Conservation (phyloP, 2,113 vertebrate genomes). For the Laticauda laticaudata region DNA sequence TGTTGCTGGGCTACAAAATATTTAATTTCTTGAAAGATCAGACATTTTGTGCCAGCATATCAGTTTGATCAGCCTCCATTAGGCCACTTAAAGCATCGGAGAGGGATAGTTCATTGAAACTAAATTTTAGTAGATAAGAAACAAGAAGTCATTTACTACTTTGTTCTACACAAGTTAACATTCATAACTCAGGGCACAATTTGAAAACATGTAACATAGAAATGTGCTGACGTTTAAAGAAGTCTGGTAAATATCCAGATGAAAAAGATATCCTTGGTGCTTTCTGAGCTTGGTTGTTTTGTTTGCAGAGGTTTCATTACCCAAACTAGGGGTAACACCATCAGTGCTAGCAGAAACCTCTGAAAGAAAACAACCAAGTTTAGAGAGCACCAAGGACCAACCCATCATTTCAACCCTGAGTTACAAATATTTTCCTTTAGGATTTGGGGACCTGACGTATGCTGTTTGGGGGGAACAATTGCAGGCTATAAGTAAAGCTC, state of each 20-base stretch:
- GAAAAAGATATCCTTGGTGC: background rate
- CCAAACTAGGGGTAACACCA: background rate
- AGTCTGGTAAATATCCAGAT: background rate
- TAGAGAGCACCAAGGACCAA: background rate
- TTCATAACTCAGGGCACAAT: background rate
- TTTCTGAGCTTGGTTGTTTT: background rate
- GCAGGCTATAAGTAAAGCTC: background rate
- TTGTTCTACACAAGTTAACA: background rate
- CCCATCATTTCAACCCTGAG: background rate
- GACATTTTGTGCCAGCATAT: background rate
- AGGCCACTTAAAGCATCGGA: background rate
- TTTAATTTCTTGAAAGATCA: background rate
- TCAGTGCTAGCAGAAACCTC: background rate
- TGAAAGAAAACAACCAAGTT: background rate
- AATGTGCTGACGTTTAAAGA: background rate
- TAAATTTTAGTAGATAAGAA: background rate
- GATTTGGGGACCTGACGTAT: background rate
- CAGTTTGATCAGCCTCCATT: background rate
- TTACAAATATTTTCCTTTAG: background rate
- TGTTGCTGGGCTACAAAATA: background rate
- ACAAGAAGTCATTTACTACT: background rate
- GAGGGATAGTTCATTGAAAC: background rate
- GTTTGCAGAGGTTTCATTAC: background rate
- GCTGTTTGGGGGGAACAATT: background rate
- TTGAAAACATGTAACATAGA: background rate